Conservation (phyloP, 2,888 invertebrate species). For the Thereva nobilitata region DNA sequence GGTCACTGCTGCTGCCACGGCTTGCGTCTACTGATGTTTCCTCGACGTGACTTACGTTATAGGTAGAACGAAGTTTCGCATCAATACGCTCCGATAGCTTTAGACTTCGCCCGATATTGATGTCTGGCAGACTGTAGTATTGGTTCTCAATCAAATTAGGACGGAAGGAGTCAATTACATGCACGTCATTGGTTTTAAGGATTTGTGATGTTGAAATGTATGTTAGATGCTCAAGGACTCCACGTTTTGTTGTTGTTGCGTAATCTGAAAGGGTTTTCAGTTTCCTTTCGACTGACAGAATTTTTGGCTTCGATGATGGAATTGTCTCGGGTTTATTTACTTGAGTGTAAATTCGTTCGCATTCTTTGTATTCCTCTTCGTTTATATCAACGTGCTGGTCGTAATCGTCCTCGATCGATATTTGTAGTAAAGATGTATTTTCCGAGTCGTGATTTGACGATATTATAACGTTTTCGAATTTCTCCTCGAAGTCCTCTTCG, state of each 20-base stretch:
- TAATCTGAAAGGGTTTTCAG: constrained; percentile 49
- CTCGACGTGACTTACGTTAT: constrained; percentile 46
- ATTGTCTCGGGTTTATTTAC: not conserved
- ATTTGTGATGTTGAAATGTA: constrained; percentile 44
- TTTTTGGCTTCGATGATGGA: constrained; percentile 60
- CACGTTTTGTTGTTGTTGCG: constrained; percentile 41
- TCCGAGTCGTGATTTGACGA: constrained; percentile 41
- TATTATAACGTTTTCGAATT: constrained; percentile 35
- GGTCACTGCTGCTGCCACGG: not conserved
- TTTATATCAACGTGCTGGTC: constrained; percentile 48
- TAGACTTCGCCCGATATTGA: constrained; percentile 70
- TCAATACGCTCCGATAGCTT: constrained; percentile 74
- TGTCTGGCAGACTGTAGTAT: constrained; percentile 73
- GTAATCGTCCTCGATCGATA: constrained; percentile 54
- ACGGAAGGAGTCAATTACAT: constrained; percentile 45
- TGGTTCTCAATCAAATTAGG: constrained; percentile 65
- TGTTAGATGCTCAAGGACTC: constrained; percentile 46
- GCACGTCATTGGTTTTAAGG: constrained; percentile 41
- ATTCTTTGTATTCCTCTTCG: constrained; percentile 22
- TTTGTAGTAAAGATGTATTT: constrained; percentile 50
- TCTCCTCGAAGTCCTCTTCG: constrained; percentile 46
- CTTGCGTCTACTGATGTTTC: constrained; percentile 3
- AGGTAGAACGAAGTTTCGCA: constrained; percentile 65
- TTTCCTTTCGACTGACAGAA: constrained; percentile 60
- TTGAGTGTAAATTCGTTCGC: constrained; percentile 41